Base-by-base conservation (phyloP, 2,113 vertebrate species). In the Antechinus flavipes region DNA sequence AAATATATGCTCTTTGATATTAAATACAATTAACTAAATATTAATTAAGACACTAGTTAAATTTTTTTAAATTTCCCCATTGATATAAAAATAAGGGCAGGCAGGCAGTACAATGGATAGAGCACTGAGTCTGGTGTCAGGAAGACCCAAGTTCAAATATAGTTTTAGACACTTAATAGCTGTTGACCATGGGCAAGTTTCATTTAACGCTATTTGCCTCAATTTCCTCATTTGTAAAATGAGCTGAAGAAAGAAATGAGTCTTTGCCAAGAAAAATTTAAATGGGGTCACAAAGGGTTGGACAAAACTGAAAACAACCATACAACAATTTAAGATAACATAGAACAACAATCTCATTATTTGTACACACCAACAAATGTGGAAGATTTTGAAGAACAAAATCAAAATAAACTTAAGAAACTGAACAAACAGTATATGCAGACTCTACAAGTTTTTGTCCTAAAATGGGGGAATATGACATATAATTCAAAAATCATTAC, bases 281-380 rank as follows among this genome's bases (percentile, higher is more conserved):
- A 30, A 58, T 58, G 26, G 26, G 10, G 56, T 30, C 26, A 27
- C 10, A 30, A 27, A 58, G 54, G 23, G 9, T 30, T 27, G 27
- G 9, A 58, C 56, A 58, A 30, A 26, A 58, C 9, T 58, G 26
- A 58, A 27, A 58, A 30, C 26, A 30, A 58, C 25, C 56, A 10
- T 58, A 58, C 56, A 58, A 58, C 24, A 56, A 54, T 12, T 10
- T 91, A 92, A 95, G 94, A 96, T 84, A 23, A 2, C 56, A 93
- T 50, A 89, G 26, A 24, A 89, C 93, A 96, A 53, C 14, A 58
- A 94, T 92, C 91, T 91, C 94, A 89, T 56, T 58, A 27, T 68
- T 95, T 23, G 58, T 6, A 94, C 27, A 68, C 42, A 90, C 49
- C 94, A 95, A 68, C 35, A 94, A 96, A 92, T 47, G 26, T 89